These are phyloP conservation scores for Dufourea novaeangliae DNA, from an alignment of 1,140 invertebrate genomes.

Conservation along the genomic window DNA sequence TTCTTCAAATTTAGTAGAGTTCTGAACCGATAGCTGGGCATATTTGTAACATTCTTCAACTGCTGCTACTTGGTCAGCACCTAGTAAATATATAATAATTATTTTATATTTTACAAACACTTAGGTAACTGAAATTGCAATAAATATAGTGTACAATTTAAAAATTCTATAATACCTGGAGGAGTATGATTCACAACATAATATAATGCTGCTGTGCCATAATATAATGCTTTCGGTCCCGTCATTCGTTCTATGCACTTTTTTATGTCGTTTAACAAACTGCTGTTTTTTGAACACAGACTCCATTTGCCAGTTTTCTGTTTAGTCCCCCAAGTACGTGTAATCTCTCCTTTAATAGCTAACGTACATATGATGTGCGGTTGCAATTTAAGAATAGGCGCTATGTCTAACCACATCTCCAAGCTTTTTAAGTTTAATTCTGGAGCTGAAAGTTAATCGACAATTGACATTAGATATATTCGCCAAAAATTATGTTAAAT, in stretches of 20 bases:
- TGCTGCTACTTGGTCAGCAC: constrained; percentile 78
- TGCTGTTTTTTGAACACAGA: constrained; percentile 65
- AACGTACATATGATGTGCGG: constrained; percentile 76
- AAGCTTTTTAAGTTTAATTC: constrained; percentile 80
- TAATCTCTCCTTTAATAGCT: constrained; percentile 74
- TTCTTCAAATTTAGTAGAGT: constrained; percentile 48
- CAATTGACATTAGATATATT: neutral
- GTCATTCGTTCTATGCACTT: constrained; percentile 74
- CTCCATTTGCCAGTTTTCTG: constrained; percentile 65
- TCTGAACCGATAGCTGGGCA: constrained; percentile 56
- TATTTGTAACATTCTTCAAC: constrained; percentile 75
- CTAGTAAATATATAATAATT: constrained; percentile 53
- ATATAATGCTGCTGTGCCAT: constrained; percentile 76
- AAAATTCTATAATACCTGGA: constrained; percentile 59
- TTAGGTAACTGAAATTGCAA: constrained; percentile 6
- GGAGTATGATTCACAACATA: constrained; percentile 78
- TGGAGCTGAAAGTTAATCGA: constrained; percentile 65
- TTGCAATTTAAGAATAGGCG: constrained; percentile 73
- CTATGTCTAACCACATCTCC: constrained; percentile 77
- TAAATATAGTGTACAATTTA: neutral
- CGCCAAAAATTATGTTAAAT: neutral
- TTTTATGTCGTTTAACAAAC: constrained; percentile 74
- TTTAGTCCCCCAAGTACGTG: constrained; percentile 56
- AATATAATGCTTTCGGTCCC: constrained; percentile 69
- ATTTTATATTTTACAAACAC: constrained; percentile 21